Evolutionary conservation across 2,888 invertebrate species (phyloP).

Genomic region (Heliconius ethilla): DNA sequence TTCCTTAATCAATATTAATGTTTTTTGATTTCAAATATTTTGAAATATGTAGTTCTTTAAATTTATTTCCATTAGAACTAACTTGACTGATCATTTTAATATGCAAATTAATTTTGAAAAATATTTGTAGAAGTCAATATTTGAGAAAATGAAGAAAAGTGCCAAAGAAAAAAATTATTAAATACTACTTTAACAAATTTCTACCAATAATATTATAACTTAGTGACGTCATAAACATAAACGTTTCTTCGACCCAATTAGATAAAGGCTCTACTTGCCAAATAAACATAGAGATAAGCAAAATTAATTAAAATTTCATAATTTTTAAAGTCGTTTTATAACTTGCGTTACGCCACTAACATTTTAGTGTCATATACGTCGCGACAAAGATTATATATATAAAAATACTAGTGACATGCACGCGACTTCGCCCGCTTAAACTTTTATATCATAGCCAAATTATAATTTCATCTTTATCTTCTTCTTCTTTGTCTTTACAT

Average conservation of each 20-base stretch:
- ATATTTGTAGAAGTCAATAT: too few relatives aligned
- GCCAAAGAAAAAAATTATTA: too few relatives aligned
- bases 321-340: not conserved
- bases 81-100: not conserved
- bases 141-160: too few relatives aligned
- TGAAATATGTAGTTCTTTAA: not conserved
- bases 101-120: not conserved
- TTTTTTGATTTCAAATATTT: not conserved
- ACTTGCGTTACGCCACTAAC: not conserved
- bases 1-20: not conserved
- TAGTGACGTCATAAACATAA: not conserved
- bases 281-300: not conserved
- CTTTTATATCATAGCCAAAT: too few relatives aligned
- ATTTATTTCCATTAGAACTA: not conserved
- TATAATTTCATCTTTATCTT: too few relatives aligned
- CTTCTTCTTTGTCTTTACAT: too few relatives aligned
- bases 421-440: too few relatives aligned
- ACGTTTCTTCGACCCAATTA: not conserved
- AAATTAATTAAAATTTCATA: not conserved
- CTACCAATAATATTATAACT: too few relatives aligned
- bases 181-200: too few relatives aligned
- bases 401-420: too few relatives aligned
- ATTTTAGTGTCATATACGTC: not conserved
- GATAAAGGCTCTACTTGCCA: not conserved
- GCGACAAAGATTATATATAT: not conserved